phyloP scores from a whole-genome alignment of 2,113 vertebrate genomes.

The Chelonoidis abingdonii region DNA sequence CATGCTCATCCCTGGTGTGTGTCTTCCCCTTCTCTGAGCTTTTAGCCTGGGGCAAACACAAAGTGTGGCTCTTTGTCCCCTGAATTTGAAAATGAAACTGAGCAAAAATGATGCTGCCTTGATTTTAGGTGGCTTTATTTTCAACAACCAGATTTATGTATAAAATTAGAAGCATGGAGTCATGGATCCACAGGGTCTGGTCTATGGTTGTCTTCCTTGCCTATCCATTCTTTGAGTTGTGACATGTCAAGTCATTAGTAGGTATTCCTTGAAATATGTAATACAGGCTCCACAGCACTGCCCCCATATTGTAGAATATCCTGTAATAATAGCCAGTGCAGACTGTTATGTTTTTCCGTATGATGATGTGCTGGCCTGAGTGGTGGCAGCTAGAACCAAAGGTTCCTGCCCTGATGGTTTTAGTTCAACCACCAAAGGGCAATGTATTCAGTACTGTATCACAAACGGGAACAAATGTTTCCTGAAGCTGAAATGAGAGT shows the following conservation, averaged over 20 bases:
- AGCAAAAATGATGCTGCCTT: background rate
- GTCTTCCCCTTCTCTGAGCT: background rate
- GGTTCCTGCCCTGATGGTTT: background rate
- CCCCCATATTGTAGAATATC: background rate
- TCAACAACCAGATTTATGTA: constrained; percentile 22
- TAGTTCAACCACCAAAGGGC: background rate
- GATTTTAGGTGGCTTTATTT: constrained; percentile 17
- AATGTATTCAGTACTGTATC: background rate
- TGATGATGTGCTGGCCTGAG: background rate
- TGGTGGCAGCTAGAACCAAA: background rate
- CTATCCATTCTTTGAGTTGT: background rate
- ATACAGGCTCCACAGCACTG: background rate
- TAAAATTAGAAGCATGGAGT: constrained; percentile 12
- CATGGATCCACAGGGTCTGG: background rate
- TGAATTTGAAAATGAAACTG: background rate
- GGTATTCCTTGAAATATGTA: background rate
- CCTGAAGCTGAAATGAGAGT: background rate
- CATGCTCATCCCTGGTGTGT: background rate
- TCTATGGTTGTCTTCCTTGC: background rate
- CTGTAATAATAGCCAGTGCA: background rate
- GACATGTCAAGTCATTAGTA: background rate
- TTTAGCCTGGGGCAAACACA: background rate
- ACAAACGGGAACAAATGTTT: background rate
- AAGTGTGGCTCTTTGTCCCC: background rate
- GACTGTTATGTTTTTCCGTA: background rate